A percentile compares a stretch with the other conserved stretches of the same genome.
phyloP scores from a whole-genome alignment of 53 echinoderm and acorn worm genomes.

The Apostichopus leukothele region DNA sequence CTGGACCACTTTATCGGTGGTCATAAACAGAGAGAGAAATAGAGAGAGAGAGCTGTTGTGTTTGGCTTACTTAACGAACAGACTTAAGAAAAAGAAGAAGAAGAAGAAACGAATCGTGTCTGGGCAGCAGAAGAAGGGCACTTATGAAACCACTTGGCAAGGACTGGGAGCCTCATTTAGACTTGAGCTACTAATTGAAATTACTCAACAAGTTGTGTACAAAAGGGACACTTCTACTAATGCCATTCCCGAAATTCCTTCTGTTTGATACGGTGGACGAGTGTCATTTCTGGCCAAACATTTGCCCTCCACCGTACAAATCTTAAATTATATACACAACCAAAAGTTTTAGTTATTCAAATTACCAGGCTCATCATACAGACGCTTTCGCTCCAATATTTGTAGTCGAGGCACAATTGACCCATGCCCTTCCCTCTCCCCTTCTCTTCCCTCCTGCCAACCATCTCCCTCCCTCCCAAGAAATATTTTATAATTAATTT shows the following conservation, averaged over 20 bases:
- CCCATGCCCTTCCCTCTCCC: too few relatives aligned
- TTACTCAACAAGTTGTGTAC: not conserved
- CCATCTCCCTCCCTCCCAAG: too few relatives aligned
- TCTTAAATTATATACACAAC: too few relatives aligned
- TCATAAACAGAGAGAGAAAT: not conserved
- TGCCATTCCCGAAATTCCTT: constrained; percentile 16
- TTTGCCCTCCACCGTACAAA: not conserved
- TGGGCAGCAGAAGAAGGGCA: not conserved
- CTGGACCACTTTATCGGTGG: not conserved
- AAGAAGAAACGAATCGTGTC: not conserved
- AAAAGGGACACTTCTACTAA: not conserved
- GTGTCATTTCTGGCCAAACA: not conserved
- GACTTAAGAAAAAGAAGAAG: not conserved
- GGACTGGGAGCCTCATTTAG: constrained; percentile 12
- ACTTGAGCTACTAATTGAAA: constrained; percentile 24
- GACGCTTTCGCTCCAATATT: too few relatives aligned
- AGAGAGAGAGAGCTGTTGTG: not conserved
- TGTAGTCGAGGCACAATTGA: too few relatives aligned
- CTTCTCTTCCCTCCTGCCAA: too few relatives aligned
- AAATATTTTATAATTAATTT: too few relatives aligned
- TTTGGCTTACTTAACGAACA: not conserved
- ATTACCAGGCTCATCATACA: too few relatives aligned
- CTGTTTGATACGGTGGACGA: not conserved
- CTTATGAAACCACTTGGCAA: constrained; percentile 6
- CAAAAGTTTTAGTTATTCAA: too few relatives aligned